phyloP scores from a whole-genome alignment of 1,140 invertebrate genomes.

The Sitophilus oryzae region DNA sequence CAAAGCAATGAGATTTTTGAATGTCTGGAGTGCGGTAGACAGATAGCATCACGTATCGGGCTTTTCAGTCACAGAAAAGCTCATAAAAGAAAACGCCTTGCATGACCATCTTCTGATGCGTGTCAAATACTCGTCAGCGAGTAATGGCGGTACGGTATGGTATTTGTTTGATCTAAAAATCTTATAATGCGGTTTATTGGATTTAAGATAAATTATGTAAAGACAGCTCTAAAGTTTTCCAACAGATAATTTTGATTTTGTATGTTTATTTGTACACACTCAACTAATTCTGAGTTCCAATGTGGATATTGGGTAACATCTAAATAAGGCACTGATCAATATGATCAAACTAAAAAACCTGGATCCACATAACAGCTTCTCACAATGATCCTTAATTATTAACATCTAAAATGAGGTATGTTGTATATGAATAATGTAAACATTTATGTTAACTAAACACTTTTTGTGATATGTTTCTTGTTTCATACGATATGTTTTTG shows the following conservation, averaged over 20 bases:
- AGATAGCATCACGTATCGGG: too few relatives aligned
- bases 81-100: too few relatives aligned
- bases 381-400: constrained; percentile 2
- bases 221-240: too few relatives aligned
- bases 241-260: constrained; percentile 10
- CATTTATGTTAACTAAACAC: neutral
- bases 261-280: constrained; percentile 2
- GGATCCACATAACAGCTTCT: constrained; percentile 24
- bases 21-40: too few relatives aligned
- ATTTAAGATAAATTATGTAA: too few relatives aligned
- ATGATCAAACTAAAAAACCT: constrained; percentile 38
- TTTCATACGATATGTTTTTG: neutral
- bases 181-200: too few relatives aligned
- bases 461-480: neutral
- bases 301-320: constrained; percentile 34
- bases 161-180: too few relatives aligned
- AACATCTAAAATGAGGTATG: constrained; percentile 1
- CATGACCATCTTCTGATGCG: too few relatives aligned
- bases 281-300: constrained; percentile 25
- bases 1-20: too few relatives aligned
- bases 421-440: constrained; percentile 6
- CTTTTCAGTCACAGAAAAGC: too few relatives aligned
- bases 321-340: constrained; percentile 43
- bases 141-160: too few relatives aligned
- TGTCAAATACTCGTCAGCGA: too few relatives aligned